Percentiles rank a stretch among this genome's conserved stretches.
phyloP scores from a whole-genome alignment of 2,113 vertebrate genomes.

The Edolisoma coerulescens region DNA sequence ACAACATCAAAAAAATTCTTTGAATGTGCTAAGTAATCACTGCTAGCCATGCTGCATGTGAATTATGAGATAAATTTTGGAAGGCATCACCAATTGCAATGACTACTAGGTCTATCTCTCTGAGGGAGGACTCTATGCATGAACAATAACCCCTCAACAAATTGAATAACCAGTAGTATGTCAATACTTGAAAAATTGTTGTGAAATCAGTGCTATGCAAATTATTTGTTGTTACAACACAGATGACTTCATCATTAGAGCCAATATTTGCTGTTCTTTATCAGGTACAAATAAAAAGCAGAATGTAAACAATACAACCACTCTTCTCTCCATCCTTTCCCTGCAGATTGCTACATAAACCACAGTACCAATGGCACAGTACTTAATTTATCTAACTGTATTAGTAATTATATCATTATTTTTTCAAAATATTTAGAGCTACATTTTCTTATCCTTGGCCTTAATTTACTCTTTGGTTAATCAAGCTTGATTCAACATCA shows the following conservation, averaged over 20 bases:
- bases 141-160: constrained; percentile 42
- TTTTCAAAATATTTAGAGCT: not conserved
- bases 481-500: not conserved
- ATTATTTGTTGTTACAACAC: constrained; percentile 6
- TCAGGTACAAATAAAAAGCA: not conserved
- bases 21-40: constrained; percentile 49
- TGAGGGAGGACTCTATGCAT: not conserved
- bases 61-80: not conserved
- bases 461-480: constrained; percentile 4
- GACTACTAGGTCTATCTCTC: not conserved
- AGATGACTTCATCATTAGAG: constrained; percentile 16
- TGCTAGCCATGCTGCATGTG: not conserved
- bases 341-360: not conserved
- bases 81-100: not conserved
- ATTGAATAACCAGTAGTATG: not conserved
- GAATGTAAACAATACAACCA: not conserved
- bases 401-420: constrained; percentile 1
- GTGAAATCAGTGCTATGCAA: not conserved
- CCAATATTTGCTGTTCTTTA: not conserved
- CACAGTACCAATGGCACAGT: not conserved
- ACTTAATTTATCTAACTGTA: not conserved
- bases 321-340: not conserved
- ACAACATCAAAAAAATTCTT: constrained; percentile 48
- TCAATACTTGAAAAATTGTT: not conserved
- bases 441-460: not conserved